Evolutionary conservation across 2,797 vertebrate species (phyloP).

Genomic region (Myioborus miniatus): DNA sequence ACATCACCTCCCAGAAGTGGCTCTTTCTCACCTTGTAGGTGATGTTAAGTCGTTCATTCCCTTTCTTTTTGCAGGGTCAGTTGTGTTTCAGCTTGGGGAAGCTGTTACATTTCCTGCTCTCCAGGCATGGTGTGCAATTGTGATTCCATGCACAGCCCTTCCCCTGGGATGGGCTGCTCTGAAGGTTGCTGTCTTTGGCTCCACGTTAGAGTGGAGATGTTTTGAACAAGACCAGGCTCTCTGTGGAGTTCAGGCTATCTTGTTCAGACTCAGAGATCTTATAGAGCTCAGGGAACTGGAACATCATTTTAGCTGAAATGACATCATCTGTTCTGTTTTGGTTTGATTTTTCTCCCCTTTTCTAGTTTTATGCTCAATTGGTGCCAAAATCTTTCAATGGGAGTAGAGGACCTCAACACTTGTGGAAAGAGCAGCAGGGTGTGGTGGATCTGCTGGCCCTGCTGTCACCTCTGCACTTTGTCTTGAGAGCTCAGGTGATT

Average conservation of each 20-base stretch:
- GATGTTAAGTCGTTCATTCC: neutral
- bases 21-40: neutral
- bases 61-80: neutral
- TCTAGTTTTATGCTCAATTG: neutral
- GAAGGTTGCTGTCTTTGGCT: neutral
- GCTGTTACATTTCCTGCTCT: neutral
- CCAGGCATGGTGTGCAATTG: neutral
- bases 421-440: neutral
- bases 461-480: neutral
- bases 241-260: neutral
- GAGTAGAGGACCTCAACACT: neutral
- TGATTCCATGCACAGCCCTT: neutral
- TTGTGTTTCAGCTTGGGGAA: neutral
- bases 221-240: neutral
- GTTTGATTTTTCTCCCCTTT: neutral
- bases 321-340: neutral
- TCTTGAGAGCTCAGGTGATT: neutral
- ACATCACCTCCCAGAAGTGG: neutral
- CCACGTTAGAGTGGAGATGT: neutral
- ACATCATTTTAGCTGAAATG: neutral
- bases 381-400: neutral
- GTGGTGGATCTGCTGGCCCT: neutral
- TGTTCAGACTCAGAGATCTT: neutral
- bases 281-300: neutral
- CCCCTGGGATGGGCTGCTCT: neutral